Evolutionary conservation across 1,140 invertebrate species (phyloP).

Genomic region (Melitaea cinxia): DNA sequence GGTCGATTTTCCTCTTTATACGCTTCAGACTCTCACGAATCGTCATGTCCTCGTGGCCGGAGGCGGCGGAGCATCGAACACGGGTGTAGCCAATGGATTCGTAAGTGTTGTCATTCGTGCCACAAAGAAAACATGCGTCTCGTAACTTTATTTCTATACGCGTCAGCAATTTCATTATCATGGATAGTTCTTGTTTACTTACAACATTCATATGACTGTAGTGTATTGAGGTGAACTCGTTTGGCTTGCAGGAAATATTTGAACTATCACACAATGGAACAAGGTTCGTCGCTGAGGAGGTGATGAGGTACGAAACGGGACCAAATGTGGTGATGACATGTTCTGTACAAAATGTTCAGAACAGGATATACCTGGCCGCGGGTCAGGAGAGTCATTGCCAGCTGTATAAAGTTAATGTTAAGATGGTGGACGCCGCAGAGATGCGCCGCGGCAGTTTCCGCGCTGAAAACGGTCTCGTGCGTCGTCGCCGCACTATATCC

Average conservation of each 20-base stretch:
- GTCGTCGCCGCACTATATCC: conserved; percentile 68
- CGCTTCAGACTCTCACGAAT: conserved; percentile 93
- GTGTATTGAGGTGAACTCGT: conserved; percentile 4
- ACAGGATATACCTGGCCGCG: conserved; percentile 89
- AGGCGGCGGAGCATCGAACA: conserved; percentile 96
- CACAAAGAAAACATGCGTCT: conserved; percentile 39
- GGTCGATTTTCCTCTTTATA: conserved; percentile 96
- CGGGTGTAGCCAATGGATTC: conserved; percentile 97
- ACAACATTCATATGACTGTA: conserved; percentile 3
- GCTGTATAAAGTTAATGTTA: conserved; percentile 91
- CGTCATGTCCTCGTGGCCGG: conserved; percentile 97
- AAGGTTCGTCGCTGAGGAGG: conserved; percentile 91
- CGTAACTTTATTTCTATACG: conserved; percentile 42
- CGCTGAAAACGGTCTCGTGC: conserved; percentile 76
- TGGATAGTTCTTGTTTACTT: conserved; percentile 7
- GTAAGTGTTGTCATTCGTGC: conserved; percentile 82
- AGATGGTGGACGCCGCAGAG: conserved; percentile 82
- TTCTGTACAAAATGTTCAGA: conserved; percentile 83
- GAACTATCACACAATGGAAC: conserved; percentile 92
- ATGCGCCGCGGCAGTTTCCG: conserved; percentile 75
- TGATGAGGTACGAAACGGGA: conserved; percentile 93
- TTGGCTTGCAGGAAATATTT: conserved; percentile 90
- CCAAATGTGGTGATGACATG: conserved; percentile 96
- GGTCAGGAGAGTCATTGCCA: conserved; percentile 96
- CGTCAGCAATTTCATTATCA: conserved; percentile 49